These are phyloP conservation scores for Daphoenositta chrysoptera DNA, from an alignment of 2,113 vertebrate genomes.

Conservation along the genomic window DNA sequence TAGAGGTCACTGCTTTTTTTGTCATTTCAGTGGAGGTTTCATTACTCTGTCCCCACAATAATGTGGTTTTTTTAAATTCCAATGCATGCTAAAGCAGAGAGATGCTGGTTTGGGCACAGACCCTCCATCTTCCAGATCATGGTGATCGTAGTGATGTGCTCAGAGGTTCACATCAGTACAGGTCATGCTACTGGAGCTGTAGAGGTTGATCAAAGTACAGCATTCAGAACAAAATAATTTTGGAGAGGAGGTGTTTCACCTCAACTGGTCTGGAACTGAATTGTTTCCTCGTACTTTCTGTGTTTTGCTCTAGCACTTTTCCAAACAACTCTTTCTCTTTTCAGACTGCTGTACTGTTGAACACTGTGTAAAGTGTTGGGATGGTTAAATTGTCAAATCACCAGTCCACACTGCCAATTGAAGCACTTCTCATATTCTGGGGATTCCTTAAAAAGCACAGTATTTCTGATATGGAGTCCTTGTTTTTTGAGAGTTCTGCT, in stretches of 20 bases:
- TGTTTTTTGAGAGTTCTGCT: neutral
- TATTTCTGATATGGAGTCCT: neutral
- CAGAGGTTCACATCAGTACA: neutral
- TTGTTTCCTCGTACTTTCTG: neutral
- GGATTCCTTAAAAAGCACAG: neutral
- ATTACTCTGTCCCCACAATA: neutral
- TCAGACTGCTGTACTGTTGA: neutral
- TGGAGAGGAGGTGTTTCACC: neutral
- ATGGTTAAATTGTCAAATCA: neutral
- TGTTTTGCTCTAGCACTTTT: neutral
- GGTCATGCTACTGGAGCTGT: neutral
- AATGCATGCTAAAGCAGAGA: neutral
- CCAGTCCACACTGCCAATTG: neutral
- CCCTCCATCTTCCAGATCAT: rapidly evolving
- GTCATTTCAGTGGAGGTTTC: neutral
- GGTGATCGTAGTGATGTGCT: neutral
- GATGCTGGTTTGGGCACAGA: neutral
- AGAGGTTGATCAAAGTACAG: neutral
- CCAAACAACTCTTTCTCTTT: neutral
- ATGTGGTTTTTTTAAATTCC: neutral
- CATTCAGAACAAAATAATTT: neutral
- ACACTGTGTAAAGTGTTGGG: neutral
- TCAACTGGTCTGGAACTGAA: neutral
- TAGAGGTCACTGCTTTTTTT: neutral
- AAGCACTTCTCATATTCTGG: neutral